Percentiles rank a stretch among this genome's conserved stretches.
Conservation (phyloP, 2,888 invertebrate species). For the Margaritifera margaritifera region DNA sequence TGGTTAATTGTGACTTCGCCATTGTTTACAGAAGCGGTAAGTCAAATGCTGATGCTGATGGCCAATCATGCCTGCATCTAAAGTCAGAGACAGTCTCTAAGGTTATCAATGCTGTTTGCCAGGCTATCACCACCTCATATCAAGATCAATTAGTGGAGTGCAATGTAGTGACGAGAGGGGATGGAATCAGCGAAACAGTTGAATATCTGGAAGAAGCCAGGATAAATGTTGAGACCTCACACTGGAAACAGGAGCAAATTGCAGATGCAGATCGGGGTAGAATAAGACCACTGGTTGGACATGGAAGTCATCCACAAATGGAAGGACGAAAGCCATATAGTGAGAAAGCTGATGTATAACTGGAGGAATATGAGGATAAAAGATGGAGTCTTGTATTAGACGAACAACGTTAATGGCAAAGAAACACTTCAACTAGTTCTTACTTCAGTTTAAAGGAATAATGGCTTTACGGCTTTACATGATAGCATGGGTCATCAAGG, state of each 20-base stretch:
- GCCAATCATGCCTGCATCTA: conserved; percentile 29
- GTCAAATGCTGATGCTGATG: conserved; percentile 22
- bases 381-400: background rate
- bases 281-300: no score
- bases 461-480: conserved; percentile 8
- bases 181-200: background rate
- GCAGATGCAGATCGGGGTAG: no score
- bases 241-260: no score
- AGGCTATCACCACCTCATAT: background rate
- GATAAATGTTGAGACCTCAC: no score
- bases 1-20: conserved; percentile 21
- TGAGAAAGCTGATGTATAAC: background rate
- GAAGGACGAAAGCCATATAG: background rate
- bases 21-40: conserved; percentile 14
- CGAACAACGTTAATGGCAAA: background rate
- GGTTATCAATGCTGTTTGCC: conserved; percentile 12
- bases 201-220: background rate
- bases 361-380: background rate
- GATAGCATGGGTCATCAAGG: conserved; percentile 12
- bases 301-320: background rate
- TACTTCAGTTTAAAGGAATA: background rate
- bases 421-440: background rate
- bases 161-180: background rate
- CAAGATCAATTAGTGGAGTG: background rate
- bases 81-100: conserved; percentile 1